phyloP scores from a whole-genome alignment of 2,113 vertebrate genomes.

The Melospiza georgiana region DNA sequence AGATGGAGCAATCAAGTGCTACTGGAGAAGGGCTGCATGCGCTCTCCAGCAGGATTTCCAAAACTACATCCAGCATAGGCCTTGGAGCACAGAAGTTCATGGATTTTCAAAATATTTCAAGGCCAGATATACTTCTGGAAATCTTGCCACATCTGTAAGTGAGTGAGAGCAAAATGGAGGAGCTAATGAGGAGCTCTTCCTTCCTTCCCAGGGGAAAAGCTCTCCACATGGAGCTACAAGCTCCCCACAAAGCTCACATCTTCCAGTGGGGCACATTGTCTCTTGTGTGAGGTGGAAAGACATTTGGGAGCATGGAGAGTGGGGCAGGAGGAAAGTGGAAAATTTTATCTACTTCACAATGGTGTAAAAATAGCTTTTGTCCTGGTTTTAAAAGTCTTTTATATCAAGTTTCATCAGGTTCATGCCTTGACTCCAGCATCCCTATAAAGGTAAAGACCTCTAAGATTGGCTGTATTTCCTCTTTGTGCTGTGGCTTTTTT shows the following conservation, averaged over 20 bases:
- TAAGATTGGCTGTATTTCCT: neutral
- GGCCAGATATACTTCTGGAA: neutral
- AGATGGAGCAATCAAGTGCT: neutral
- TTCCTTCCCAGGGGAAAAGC: neutral
- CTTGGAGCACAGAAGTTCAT: neutral
- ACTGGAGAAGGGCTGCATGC: neutral
- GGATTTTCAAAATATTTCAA: neutral
- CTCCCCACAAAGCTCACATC: neutral
- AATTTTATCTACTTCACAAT: neutral
- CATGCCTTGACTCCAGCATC: neutral
- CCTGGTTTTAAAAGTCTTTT: neutral
- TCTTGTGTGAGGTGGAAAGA: neutral
- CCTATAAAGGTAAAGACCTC: neutral
- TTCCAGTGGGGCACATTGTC: neutral
- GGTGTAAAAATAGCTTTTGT: neutral
- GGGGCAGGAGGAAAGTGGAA: neutral
- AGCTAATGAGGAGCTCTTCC: neutral
- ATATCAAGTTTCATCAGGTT: neutral
- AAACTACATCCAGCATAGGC: neutral
- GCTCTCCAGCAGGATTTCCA: neutral
- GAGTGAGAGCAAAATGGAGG: neutral
- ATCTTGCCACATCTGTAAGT: neutral
- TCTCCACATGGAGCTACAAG: neutral
- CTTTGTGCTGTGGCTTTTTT: neutral
- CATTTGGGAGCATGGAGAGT: neutral